Base-by-base conservation (phyloP, 2,113 vertebrate genomes). In the Dinomys branickii region DNA sequence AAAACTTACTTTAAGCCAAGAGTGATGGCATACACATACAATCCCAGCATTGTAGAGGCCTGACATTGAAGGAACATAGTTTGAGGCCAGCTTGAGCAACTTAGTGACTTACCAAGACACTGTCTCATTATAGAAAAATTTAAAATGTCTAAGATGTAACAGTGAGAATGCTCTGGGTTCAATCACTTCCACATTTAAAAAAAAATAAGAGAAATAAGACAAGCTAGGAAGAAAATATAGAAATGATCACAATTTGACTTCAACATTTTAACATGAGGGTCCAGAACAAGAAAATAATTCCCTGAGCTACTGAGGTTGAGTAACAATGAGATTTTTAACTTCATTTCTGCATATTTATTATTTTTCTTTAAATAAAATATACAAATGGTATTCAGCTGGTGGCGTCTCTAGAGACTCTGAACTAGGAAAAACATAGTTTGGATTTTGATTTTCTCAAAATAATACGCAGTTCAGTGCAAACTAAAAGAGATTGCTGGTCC, bases 401-500 rank as follows among this genome's bases (percentile, higher is more conserved):
- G 52, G 80, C 33, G 6, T 83, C 86, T 97, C 50, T 52, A 83
- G 85, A 94, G 83, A 97, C 50, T 71, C 50, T 30, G 84, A 71
- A 6, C 41, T 93, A 44, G 35, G 41, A 93, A 87, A 20, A 92
- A 81, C 10, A 84, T 13, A 87, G 56, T 35, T 95, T 89, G 35
- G 89, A 17, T 69, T 92, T 94, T 89, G 81, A 91, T 93, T 93
- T 95, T 93, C 61, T 92, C 22, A 90, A 94, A 94, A 78, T 89
- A 85, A 87, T 54, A 81, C 17, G 86, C 82, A 52, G 50, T 44
- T 95, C 58, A 93, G 41, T 47, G 65, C n/a, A 89, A 95, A 83
- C 26, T 30, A 77, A 65, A 93, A 83, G 52, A 10, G 0, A 54
- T 95, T 38, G 71, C 38, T 83, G 47, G 54, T 86, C 61, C 24